Base-by-base conservation (phyloP, 2,888 invertebrate species). In the Matsumyia berberina region DNA sequence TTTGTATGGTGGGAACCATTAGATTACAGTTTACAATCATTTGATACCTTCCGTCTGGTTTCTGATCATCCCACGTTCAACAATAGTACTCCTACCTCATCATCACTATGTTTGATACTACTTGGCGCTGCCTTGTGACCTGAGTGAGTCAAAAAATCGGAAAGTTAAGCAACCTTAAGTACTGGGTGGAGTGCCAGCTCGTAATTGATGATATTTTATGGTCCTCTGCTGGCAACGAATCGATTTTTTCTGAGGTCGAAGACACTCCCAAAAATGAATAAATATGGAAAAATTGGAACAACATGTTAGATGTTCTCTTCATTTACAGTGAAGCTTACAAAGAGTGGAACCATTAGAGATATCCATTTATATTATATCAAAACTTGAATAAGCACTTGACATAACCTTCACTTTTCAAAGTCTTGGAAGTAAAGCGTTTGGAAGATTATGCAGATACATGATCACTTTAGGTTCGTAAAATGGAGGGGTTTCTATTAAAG, bases 71-170 rank as follows among this genome's bases (percentile, higher is more conserved):
- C 62, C 53, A 73, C 73, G 33, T 33, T 29, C 0, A 31, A 17
- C 19, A 24, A 2, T 33, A 37, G 7, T 15, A 53, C 67, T 31
- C 67, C 39, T 19, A 67, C 55, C 11, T 0, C 6, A 11, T 17
- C 35, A 35, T n/a, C 11, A 7, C 8, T 24, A 51, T 19, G 24
- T 42, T 31, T 62, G 39, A 12, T 53, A 33, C 42, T 42, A 33
- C 31, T 9, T 5, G 58, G 37, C 49, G 11, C 33, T 53, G 33
- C 42, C 72, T 73, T 51, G 51, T 53, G 72, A 73, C 62, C 60
- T 62, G 53, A 73, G 51, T 62, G 53, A 73, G 51, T 62, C 62
- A 73, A 53, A 12, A 73, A 60, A 62, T 15, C 49, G 9, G n/a
- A 53, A 42, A n/a, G 12, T 62, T 51, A 42, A 44, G 51, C 33